A percentile compares a stretch with the other conserved stretches of the same genome.
Conservation (phyloP, 2,113 vertebrate species). For the Notothenia rossii region DNA sequence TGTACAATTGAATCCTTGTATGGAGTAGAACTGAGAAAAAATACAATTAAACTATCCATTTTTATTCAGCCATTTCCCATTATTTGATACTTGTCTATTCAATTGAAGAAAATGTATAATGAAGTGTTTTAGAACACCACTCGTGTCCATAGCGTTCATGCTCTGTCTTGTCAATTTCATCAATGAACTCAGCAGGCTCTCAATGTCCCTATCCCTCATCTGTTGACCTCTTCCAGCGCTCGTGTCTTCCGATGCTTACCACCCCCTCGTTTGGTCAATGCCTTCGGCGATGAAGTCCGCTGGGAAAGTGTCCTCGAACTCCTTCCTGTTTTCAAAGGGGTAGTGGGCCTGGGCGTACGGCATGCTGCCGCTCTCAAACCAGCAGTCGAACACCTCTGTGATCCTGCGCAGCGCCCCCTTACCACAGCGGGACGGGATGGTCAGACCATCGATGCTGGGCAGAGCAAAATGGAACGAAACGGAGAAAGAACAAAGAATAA, state of each 20-base stretch:
- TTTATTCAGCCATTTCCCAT: not conserved
- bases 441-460: constrained; percentile 88
- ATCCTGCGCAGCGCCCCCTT: constrained; percentile 88
- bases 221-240: not conserved
- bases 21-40: not conserved
- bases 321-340: constrained; percentile 92
- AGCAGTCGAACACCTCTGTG: constrained; percentile 96
- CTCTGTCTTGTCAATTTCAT: constrained; percentile 13
- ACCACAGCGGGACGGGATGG: constrained; percentile 90
- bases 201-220: not conserved
- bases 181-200: constrained; percentile 8
- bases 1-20: not conserved
- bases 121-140: not conserved
- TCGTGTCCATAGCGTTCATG: not conserved
- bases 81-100: not conserved
- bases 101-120: not conserved
- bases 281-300: constrained; percentile 99
- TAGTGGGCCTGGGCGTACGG: constrained; percentile 97
- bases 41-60: not conserved
- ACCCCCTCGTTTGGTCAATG: constrained; percentile 98
- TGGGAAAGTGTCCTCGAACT: constrained; percentile 95
- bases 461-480: constrained; percentile 9
- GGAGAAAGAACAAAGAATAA: not conserved
- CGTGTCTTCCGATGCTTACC: constrained; percentile 80
- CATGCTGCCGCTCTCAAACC: constrained; percentile 99